These are phyloP conservation scores for Limnephilus auricula DNA, from an alignment of 2,888 invertebrate species.

Conservation along the genomic window DNA sequence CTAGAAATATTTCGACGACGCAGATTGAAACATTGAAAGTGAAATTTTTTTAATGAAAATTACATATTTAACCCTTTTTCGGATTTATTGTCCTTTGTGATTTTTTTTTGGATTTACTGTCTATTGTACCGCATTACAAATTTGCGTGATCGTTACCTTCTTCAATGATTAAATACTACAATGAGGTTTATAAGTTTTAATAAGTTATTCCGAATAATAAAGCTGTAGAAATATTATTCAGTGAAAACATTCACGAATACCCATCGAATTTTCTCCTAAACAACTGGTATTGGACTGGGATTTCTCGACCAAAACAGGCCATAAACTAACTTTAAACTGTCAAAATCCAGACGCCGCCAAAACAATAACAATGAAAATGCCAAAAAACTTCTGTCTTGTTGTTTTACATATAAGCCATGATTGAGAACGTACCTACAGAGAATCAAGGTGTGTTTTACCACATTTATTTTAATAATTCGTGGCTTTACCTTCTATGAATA, in stretches of 20 bases:
- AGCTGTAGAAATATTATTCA: too few species aligned
- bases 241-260: neutral
- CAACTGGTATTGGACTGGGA: neutral
- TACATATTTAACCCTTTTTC: too few species aligned
- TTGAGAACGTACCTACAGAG: neutral
- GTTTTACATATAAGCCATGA: neutral
- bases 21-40: too few species aligned
- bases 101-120: too few species aligned
- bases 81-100: too few species aligned
- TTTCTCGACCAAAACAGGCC: neutral
- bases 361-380: neutral
- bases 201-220: too few species aligned
- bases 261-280: neutral
- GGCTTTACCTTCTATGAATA: neutral
- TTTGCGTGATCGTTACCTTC: too few species aligned
- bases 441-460: neutral
- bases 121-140: too few species aligned
- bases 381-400: neutral
- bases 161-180: too few species aligned
- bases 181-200: too few species aligned
- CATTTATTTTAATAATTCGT: neutral
- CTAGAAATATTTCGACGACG: too few species aligned
- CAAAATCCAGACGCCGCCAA: neutral
- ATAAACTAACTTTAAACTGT: conserved; percentile 2
- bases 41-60: too few species aligned